A percentile compares a stretch with the other conserved stretches of the same genome.
Evolutionary conservation across 2,113 vertebrate species (phyloP).

Genomic region (Sturnus vulgaris): DNA sequence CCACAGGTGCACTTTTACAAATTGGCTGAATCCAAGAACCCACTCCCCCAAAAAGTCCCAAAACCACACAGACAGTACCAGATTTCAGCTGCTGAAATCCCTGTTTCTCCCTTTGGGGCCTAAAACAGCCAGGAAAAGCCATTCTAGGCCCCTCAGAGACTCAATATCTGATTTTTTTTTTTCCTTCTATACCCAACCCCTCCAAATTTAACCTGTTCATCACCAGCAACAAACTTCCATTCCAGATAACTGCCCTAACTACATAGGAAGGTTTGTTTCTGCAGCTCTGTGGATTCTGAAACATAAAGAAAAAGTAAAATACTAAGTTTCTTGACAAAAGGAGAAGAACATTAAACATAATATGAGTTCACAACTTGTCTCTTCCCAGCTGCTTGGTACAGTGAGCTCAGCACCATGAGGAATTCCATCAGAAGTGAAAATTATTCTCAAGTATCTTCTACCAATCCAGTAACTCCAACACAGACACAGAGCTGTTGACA

Average conservation of each 20-base stretch:
- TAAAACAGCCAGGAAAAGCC: not conserved
- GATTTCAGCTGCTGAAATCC: not conserved
- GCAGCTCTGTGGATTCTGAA: not conserved
- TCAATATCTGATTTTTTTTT: not conserved
- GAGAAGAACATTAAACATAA: not conserved
- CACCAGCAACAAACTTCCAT: not conserved
- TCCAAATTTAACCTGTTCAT: not conserved
- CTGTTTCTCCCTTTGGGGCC: not conserved
- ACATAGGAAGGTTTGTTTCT: not conserved
- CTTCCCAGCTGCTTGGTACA: not conserved
- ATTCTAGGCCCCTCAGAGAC: not conserved
- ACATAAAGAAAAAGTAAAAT: not conserved
- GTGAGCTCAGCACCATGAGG: not conserved
- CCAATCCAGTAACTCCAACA: not conserved
- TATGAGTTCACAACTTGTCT: not conserved
- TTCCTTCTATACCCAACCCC: not conserved
- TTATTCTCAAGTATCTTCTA: not conserved
- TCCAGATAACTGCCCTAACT: not conserved
- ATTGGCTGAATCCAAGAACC: not conserved
- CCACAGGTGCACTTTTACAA: not conserved
- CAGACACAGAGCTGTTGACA: not conserved
- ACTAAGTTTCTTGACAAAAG: not conserved
- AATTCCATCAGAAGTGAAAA: not conserved
- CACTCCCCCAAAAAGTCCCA: not conserved
- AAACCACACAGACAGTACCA: not conserved